Base-by-base conservation (phyloP, 2,888 invertebrate species). In the Dryadula phaetusa region DNA sequence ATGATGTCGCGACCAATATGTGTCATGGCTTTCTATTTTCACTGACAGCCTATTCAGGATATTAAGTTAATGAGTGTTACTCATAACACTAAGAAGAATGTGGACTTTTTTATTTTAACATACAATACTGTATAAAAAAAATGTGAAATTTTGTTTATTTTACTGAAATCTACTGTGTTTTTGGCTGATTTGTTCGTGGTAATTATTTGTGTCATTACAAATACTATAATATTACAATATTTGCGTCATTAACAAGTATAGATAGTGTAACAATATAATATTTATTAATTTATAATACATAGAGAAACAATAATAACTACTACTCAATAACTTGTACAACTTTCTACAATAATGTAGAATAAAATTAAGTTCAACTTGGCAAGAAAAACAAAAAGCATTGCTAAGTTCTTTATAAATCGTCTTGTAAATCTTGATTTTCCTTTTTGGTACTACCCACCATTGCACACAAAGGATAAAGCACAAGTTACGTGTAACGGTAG, bases 11-110 rank as follows among this genome's bases (percentile, higher is more conserved):
- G 82, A 79, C 79, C 76, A 72, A 74, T 74, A 81, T 88, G 87
- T 87, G 90, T 90, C 88, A 89, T 82, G 74, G 75, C 83, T 85
- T 87, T 88, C 90, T 90, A 90, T 89, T 88, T 87, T 80, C 74
- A 85, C 79, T 49, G 54, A 62, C 20, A 47, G 47, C 32, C 70
- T 49, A 53, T 22, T 44, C 34, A 63, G 52, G 40, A 40, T 63
- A 62, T 63, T 20, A 49, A 52, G 22, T 54, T 40, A 53, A 40
- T 66, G 18, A 16, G 2, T 53, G 14, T 46, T 64, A 64, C 37
- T 47, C 56, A 47, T 20, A 46, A 34, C 14, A 22, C 14, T 6
- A 37, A 64, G 6, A 32, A 44, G 32, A 32, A 60, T 60, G 22
- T 42, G 1, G 16, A 12, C 12, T 37, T 37, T 10, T 12, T 37